Base-by-base conservation (phyloP, 1,140 invertebrate genomes). In the Heliothis virescens region DNA sequence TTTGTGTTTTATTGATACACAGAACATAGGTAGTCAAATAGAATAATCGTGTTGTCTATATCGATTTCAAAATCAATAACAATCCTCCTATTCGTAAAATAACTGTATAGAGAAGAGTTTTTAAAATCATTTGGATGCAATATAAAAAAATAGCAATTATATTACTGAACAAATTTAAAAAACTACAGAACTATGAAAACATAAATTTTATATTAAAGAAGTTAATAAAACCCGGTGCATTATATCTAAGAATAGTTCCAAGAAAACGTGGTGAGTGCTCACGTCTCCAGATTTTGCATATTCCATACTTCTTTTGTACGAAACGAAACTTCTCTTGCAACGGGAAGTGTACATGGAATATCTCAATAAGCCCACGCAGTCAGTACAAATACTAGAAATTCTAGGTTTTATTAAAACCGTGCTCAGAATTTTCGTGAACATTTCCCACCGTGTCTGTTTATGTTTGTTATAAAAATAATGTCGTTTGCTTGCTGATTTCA, bases 381-480 rank as follows among this genome's bases (percentile, higher is more conserved):
- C 47, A 79, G 60, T 26, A 71, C 67, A 71, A 52, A 71, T 71
- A 47, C n/a, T 59, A 34, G 48, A 62, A 81, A 81, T 81, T 63
- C 55, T 34, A 15, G 73, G 18, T 83, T 81, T 83, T 83, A 83
- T 81, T 83, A 83, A 83, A 83, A 83, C 77, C 82, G 82, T 81
- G 82, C 72, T 41, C 52, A 18, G 80, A 83, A 79, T 81, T 77
- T 74, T 59, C 34, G 47, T 53, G 50, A 55, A 34, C 2, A 16
- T 11, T 34, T 11, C 41, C 18, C 41, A 3, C 52, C n/a, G 50
- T 71, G 15, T n/a, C n/a, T n/a, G n/a, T 71, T 71, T 71, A 57
- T 57, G 69, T 55, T 41, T 41, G 29, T 16, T 18, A 41, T 55
- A 55, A 72, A 71, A 53, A 71, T 71, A 52, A 10, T 71, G 67